Conservation (phyloP, 2,888 invertebrate species). For the Tiphia femorata region DNA sequence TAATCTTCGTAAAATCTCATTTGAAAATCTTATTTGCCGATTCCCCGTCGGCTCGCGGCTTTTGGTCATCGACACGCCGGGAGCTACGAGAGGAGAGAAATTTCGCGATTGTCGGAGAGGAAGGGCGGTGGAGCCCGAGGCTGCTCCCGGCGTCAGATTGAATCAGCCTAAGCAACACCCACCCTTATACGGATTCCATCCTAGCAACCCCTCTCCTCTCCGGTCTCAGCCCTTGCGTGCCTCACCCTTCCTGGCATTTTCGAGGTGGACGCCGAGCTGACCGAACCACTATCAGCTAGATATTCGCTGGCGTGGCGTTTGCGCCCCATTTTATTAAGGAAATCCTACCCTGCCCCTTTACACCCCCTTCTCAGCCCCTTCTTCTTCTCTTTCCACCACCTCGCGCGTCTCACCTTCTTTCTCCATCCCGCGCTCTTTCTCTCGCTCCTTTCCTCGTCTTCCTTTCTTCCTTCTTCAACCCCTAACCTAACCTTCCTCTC, state of each 20-base stretch:
- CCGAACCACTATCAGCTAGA: conserved; percentile 65
- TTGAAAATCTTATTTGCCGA: too few relatives aligned
- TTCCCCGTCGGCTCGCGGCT: too few relatives aligned
- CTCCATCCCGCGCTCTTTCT: background rate
- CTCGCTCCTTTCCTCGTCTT: conserved; percentile 15
- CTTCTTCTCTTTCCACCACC: conserved; percentile 13
- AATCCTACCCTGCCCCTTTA: conserved; percentile 55
- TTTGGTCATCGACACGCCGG: too few relatives aligned
- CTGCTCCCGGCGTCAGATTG: conserved; percentile 54
- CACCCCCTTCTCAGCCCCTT: too few relatives aligned
- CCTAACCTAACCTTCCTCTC: too few relatives aligned
- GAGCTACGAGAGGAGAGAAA: too few relatives aligned
- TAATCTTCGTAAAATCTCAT: too few relatives aligned
- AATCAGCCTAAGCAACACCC: conserved; percentile 64
- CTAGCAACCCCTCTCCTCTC: conserved; percentile 26
- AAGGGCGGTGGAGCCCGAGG: conserved; percentile 3
- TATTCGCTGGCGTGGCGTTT: conserved; percentile 67
- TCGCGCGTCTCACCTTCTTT: background rate
- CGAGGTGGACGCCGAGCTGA: conserved; percentile 61
- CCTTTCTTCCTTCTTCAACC: too few relatives aligned
- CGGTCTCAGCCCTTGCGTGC: conserved; percentile 41
- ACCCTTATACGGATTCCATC: conserved; percentile 48
- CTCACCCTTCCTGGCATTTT: conserved; percentile 55
- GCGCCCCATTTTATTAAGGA: conserved; percentile 67
- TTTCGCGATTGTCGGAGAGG: conserved; percentile 2